Conservation (phyloP, 2,888 invertebrate species). For the Spilosoma lubricipeda region DNA sequence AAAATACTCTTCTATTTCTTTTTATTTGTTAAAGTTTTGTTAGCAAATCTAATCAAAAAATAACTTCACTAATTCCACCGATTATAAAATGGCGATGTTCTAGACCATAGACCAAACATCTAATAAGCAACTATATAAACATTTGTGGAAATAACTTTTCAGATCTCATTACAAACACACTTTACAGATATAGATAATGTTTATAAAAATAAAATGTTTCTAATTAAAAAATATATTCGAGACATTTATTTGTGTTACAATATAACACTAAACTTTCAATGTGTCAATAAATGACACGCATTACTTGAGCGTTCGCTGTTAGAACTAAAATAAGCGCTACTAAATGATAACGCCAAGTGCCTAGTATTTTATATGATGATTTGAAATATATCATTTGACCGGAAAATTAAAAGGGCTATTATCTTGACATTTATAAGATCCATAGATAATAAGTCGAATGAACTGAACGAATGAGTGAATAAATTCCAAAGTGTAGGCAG, state of each 20-base stretch:
- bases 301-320: conserved; percentile 1
- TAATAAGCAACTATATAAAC: background rate
- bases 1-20: background rate
- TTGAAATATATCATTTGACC: conserved; percentile 13
- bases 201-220: background rate
- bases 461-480: background rate
- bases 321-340: background rate
- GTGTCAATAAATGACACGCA: background rate
- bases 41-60: conserved; percentile 5
- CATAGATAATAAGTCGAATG: background rate
- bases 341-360: conserved; percentile 23
- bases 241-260: background rate
- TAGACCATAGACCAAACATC: conserved; percentile 10
- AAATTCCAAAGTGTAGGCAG: background rate
- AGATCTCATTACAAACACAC: conserved; percentile 5
- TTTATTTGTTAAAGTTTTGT: background rate
- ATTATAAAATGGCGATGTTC: background rate
- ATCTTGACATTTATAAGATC: background rate
- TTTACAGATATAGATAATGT: background rate
- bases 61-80: background rate
- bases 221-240: background rate
- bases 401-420: background rate
- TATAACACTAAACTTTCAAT: background rate
- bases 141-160: background rate
- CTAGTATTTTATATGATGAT: conserved; percentile 28